These are phyloP conservation scores for Caranx ignobilis DNA, from an alignment of 2,113 vertebrate genomes.

Conservation along the genomic window DNA sequence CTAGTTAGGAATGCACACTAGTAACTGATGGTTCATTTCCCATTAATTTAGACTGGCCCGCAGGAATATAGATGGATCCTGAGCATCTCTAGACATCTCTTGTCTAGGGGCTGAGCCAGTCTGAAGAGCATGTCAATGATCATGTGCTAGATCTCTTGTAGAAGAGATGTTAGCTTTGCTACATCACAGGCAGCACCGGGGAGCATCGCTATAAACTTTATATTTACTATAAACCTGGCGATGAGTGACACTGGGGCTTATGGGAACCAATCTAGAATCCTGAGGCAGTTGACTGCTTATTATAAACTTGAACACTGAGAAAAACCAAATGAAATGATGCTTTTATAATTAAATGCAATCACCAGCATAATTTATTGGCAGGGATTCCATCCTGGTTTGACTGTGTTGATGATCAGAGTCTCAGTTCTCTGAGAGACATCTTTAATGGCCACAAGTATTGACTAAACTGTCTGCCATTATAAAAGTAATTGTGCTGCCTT, in stretches of 20 bases:
- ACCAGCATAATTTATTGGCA: not conserved
- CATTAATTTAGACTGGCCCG: no score
- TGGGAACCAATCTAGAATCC: not conserved
- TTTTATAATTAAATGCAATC: not conserved
- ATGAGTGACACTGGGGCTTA: not conserved
- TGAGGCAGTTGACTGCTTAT: not conserved
- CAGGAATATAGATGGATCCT: no score
- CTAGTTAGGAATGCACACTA: no score
- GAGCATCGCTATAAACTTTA: not conserved
- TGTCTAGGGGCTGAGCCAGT: no score
- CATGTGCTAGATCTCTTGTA: no score
- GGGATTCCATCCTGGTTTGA: not conserved
- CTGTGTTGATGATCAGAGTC: not conserved
- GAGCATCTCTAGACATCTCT: no score
- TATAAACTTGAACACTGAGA: not conserved
- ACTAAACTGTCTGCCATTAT: slow-evolving; percentile 3
- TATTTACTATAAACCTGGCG: not conserved
- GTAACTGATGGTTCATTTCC: no score
- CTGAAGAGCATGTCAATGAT: no score
- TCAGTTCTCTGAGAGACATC: slow-evolving; percentile 3
- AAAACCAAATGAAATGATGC: not conserved
- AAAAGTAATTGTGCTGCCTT: slow-evolving; percentile 23
- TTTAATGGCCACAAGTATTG: slow-evolving; percentile 23
- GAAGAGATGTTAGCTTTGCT: no score
- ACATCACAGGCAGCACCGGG: no score